A percentile compares a stretch with the other conserved stretches of the same genome.
Evolutionary conservation across 2,888 invertebrate genomes (phyloP).

Genomic region (Trachelus stipa): DNA sequence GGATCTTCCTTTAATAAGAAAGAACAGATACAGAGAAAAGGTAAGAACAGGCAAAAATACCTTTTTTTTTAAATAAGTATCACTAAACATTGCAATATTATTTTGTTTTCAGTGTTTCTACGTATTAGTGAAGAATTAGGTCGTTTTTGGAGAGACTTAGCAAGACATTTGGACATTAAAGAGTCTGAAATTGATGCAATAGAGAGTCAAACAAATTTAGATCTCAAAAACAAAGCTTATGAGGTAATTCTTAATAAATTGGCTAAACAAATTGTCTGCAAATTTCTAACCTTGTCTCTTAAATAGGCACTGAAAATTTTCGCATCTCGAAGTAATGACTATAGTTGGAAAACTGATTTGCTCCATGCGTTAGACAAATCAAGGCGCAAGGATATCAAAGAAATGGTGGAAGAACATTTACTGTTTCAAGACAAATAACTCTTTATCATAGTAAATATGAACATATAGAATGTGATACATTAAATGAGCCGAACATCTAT

Average conservation of each 20-base stretch:
- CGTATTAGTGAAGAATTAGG: conserved; percentile 49
- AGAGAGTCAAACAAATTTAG: conserved; percentile 37
- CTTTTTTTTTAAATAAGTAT: neutral
- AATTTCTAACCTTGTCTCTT: conserved; percentile 10
- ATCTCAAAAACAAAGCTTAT: conserved; percentile 45
- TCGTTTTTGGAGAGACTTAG: conserved; percentile 53
- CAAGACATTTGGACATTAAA: conserved; percentile 48
- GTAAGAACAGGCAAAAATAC: conserved; percentile 22
- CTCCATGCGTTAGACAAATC: conserved; percentile 50
- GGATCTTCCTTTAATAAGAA: conserved; percentile 9
- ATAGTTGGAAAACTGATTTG: conserved; percentile 49
- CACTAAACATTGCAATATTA: neutral
- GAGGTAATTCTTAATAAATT: conserved; percentile 36
- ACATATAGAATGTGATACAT: neutral
- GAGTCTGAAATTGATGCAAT: conserved; percentile 54
- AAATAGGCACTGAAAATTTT: conserved; percentile 50
- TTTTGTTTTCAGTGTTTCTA: conserved; percentile 43
- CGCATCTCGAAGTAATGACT: conserved; percentile 34
- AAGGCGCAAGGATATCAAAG: conserved; percentile 54
- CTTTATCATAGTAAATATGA: neutral
- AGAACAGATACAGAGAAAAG: conserved; percentile 22
- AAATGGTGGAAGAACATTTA: conserved; percentile 41
- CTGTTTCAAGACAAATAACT: conserved; percentile 12
- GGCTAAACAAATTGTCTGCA: neutral
- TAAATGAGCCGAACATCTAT: no score